Percentiles rank a stretch among this genome's conserved stretches.
phyloP scores from a whole-genome alignment of 2,888 invertebrate genomes.

The Sericinus montela region DNA sequence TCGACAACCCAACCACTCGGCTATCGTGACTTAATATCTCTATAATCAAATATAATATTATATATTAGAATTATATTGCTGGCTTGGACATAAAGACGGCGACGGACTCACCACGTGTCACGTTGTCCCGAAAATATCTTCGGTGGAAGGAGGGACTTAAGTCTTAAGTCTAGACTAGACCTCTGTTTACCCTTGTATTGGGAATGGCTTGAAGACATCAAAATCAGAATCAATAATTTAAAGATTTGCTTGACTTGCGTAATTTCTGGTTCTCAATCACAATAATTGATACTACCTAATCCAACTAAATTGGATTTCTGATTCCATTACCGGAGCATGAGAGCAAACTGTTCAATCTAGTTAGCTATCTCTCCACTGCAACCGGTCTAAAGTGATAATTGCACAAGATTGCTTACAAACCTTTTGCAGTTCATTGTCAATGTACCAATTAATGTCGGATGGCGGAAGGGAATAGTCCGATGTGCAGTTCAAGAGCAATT shows the following conservation, averaged over 20 bases:
- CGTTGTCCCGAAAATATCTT: too few relatives aligned
- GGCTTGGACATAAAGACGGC: too few relatives aligned
- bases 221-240: background rate
- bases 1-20: too few relatives aligned
- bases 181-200: too few relatives aligned
- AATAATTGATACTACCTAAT: conserved; percentile 45
- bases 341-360: conserved; percentile 34
- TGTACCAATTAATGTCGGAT: conserved; percentile 73
- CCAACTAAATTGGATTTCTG: conserved; percentile 51
- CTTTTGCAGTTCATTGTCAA: conserved; percentile 69
- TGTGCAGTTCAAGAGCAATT: conserved; percentile 66
- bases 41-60: too few relatives aligned
- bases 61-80: too few relatives aligned
- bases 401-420: conserved; percentile 37
- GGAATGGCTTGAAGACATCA: too few relatives aligned
- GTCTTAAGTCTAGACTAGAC: too few relatives aligned
- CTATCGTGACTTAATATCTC: too few relatives aligned
- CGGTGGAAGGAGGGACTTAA: too few relatives aligned
- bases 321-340: conserved; percentile 42
- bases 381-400: conserved; percentile 16
- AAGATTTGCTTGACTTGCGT: conserved; percentile 16
- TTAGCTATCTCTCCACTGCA: conserved; percentile 29
- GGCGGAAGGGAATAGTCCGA: conserved; percentile 69
- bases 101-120: too few relatives aligned
- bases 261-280: conserved; percentile 38